These are phyloP conservation scores for Daphoenositta chrysoptera DNA, from an alignment of 2,113 vertebrate genomes.

Conservation along the genomic window DNA sequence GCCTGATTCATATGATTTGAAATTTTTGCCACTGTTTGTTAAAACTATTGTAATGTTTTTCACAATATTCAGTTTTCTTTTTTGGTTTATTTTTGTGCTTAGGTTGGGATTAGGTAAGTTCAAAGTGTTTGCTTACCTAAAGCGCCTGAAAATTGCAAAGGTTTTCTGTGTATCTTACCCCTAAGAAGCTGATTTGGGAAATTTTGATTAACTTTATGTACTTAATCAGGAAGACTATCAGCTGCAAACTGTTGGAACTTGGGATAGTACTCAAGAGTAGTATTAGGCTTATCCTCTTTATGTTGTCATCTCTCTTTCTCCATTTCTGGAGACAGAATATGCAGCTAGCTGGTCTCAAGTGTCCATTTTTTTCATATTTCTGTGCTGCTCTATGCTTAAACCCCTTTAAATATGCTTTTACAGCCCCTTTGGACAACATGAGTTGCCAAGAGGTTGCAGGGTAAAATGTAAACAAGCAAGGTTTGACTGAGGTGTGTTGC, in stretches of 20 bases:
- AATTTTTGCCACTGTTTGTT: neutral
- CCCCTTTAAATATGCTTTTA: neutral
- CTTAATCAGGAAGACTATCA: neutral
- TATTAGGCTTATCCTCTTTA: neutral
- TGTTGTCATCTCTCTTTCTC: neutral
- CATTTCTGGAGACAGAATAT: neutral
- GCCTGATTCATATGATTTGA: neutral
- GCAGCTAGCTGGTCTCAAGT: neutral
- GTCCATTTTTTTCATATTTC: neutral
- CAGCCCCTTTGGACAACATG: neutral
- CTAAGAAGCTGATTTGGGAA: neutral
- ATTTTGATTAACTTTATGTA: neutral
- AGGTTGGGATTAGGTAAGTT: neutral
- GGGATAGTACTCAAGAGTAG: neutral
- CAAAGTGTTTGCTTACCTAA: neutral
- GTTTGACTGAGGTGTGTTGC: neutral
- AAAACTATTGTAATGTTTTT: neutral
- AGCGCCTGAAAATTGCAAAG: neutral
- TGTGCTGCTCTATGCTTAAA: neutral
- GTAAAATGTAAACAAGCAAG: neutral
- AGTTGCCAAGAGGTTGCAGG: neutral
- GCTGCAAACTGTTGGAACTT: neutral
- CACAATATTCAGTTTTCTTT: neutral
- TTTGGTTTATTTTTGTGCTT: neutral
- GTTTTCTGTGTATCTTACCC: neutral